These are phyloP conservation scores for Tragelaphus scriptus DNA, from an alignment of 2,113 vertebrate species.

Conservation along the genomic window DNA sequence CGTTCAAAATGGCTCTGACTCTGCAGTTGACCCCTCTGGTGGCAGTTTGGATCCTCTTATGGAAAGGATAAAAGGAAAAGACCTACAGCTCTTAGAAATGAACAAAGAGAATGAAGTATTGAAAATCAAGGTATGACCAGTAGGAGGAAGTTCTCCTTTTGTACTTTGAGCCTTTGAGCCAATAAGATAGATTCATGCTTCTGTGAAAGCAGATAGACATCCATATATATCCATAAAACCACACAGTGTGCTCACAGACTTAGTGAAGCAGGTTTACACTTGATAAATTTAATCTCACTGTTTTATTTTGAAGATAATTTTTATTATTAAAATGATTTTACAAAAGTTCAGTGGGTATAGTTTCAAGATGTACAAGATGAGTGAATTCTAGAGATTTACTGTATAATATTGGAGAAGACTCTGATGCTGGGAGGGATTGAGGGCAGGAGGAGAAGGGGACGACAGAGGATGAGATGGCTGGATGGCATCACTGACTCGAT, in stretches of 20 bases:
- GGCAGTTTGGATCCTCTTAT: slow-evolving; percentile 23
- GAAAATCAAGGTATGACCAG: slow-evolving; percentile 76
- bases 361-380: neutral
- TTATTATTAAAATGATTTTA: neutral
- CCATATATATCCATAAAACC: neutral
- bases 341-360: neutral
- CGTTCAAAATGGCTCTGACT: neutral
- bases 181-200: neutral
- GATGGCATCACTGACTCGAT: too few relatives aligned
- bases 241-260: fast-evolving
- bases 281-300: neutral
- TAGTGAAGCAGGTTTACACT: neutral
- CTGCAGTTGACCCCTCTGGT: neutral
- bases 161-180: neutral
- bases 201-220: too few relatives aligned
- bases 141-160: neutral
- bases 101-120: slow-evolving; percentile 77
- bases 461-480: too few relatives aligned
- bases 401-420: too few relatives aligned
- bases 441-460: too few relatives aligned
- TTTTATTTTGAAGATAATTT: neutral
- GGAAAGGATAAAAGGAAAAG: slow-evolving; percentile 61
- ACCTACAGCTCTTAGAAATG: slow-evolving; percentile 71
- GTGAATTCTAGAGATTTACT: neutral
- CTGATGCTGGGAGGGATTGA: too few relatives aligned